phyloP scores from a whole-genome alignment of 2,888 invertebrate species.

The Drosophila suboccidentalis region DNA sequence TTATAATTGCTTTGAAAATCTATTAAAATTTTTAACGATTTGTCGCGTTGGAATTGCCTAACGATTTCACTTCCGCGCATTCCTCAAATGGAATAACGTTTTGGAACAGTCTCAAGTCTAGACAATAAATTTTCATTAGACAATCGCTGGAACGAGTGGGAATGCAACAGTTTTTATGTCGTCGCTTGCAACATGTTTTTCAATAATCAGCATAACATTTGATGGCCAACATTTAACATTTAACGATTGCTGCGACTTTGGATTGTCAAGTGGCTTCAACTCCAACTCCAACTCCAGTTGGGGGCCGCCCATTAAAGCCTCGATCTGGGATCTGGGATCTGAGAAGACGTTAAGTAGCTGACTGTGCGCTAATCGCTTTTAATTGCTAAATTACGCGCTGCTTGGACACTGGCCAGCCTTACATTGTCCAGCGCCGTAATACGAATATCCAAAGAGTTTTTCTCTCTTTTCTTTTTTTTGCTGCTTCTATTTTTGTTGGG shows the following conservation, averaged over 20 bases:
- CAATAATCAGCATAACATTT: slow-evolving; percentile 64
- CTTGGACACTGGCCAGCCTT: slow-evolving; percentile 41
- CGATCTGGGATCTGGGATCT: slow-evolving; percentile 15
- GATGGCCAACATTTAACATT: slow-evolving; percentile 33
- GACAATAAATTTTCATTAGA: slow-evolving; percentile 40
- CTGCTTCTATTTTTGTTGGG: slow-evolving; percentile 27
- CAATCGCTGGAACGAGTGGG: slow-evolving; percentile 2
- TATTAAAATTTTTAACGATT: slow-evolving; percentile 7
- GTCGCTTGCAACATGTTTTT: slow-evolving; percentile 27
- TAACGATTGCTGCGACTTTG: slow-evolving; percentile 30
- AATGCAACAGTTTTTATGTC: slow-evolving; percentile 17
- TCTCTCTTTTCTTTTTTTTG: background rate
- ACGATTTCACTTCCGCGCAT: slow-evolving; percentile 15
- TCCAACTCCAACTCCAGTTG: slow-evolving; percentile 17
- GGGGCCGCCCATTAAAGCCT: slow-evolving; percentile 21
- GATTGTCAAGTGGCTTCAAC: slow-evolving; percentile 11
- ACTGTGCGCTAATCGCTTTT: slow-evolving; percentile 77
- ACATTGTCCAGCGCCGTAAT: slow-evolving; percentile 10
- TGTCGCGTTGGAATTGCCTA: background rate
- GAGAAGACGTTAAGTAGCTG: slow-evolving; percentile 62
- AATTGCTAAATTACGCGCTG: slow-evolving; percentile 81
- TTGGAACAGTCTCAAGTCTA: background rate
- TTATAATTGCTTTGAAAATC: background rate
- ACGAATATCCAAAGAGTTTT: slow-evolving; percentile 5
- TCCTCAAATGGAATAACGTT: slow-evolving; percentile 4